Evolutionary conservation across 2,113 vertebrate genomes (phyloP).

Genomic region (Chroicocephalus ridibundus): DNA sequence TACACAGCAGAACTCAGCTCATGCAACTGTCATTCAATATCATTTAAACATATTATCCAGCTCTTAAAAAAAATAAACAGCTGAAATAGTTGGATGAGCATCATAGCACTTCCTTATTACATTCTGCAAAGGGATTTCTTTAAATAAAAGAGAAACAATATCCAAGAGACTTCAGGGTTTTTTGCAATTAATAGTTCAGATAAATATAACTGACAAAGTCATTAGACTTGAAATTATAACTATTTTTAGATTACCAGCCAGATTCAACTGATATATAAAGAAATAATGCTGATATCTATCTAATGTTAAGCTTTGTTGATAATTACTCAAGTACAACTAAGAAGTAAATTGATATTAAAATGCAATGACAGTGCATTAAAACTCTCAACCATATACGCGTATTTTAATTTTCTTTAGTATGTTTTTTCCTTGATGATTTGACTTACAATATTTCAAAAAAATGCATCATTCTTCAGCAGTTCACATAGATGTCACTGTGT

Average conservation of each 20-base stretch:
- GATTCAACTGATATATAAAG: not conserved
- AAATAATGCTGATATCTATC: not conserved
- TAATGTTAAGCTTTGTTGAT: not conserved
- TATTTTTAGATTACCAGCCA: not conserved
- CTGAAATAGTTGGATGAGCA: not conserved
- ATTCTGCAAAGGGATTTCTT: not conserved
- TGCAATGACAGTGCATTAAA: not conserved
- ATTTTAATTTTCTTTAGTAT: not conserved
- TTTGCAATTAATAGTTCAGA: not conserved
- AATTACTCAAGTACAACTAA: not conserved
- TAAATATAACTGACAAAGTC: not conserved
- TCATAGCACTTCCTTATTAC: not conserved
- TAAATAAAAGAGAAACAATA: not conserved
- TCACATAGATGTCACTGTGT: not conserved
- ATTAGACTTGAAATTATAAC: not conserved
- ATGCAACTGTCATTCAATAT: not conserved
- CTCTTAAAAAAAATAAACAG: not conserved
- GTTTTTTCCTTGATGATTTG: not conserved
- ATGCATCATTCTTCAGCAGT: not conserved
- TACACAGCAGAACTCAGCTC: not conserved
- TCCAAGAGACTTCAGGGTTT: not conserved
- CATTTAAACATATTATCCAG: not conserved
- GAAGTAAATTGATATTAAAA: not conserved
- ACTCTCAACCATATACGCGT: not conserved
- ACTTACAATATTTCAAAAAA: not conserved